Percentiles rank a stretch among this genome's conserved stretches.
phyloP scores from a whole-genome alignment of 1,140 invertebrate species.

The Gryllus bimaculatus region DNA sequence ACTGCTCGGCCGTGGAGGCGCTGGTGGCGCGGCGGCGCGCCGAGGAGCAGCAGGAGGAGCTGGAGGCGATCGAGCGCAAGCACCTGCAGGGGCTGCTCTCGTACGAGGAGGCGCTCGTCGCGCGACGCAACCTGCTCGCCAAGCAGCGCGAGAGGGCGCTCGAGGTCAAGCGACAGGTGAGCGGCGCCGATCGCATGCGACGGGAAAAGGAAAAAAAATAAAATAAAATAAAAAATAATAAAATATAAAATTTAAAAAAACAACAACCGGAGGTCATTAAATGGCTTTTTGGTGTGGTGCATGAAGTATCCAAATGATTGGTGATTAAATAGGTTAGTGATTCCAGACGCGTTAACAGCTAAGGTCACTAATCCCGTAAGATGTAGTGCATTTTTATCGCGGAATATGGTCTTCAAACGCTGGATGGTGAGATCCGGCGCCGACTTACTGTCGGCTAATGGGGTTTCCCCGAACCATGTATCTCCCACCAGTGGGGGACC shows the following conservation, averaged over 20 bases:
- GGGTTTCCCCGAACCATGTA: too few species aligned
- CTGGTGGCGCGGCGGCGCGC: neutral
- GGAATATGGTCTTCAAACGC: too few species aligned
- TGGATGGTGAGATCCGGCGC: too few species aligned
- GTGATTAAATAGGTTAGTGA: neutral
- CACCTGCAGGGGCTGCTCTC: neutral
- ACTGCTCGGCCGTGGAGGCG: neutral
- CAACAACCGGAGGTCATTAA: too few species aligned
- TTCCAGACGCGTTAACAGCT: too few species aligned
- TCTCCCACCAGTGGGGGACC: too few species aligned
- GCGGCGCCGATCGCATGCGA: neutral
- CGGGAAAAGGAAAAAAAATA: too few species aligned
- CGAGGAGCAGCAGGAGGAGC: neutral
- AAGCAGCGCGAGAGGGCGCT: neutral
- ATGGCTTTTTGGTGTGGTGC: neutral
- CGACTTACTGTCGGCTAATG: too few species aligned
- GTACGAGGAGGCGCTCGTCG: neutral
- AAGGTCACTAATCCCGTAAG: too few species aligned
- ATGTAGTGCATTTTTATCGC: too few species aligned
- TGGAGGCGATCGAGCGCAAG: neutral
- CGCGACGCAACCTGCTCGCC: neutral
- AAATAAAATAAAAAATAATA: too few species aligned
- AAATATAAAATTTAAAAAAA: too few species aligned
- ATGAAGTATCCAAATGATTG: neutral
- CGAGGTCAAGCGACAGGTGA: neutral